phyloP scores from a whole-genome alignment of 2,888 invertebrate genomes.

The Nephrotoma appendiculata region DNA sequence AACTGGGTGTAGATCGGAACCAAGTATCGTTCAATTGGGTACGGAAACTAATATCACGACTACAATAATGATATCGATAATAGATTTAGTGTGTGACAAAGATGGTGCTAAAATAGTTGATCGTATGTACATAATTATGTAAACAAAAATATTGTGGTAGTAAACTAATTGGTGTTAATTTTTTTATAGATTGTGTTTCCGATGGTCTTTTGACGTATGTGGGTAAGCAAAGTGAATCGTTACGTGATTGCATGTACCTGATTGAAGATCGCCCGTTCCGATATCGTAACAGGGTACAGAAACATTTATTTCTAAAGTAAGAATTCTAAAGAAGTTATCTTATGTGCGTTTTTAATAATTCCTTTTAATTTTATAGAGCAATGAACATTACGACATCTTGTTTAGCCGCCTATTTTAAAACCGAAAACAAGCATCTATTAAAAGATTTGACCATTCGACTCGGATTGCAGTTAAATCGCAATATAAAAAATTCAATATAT shows the following conservation, averaged over 20 bases:
- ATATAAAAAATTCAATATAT: not conserved
- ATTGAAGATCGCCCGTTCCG: not conserved
- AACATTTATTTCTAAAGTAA: not conserved
- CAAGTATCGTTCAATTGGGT: not conserved
- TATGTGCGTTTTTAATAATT: not conserved
- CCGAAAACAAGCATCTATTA: not conserved
- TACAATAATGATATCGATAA: not conserved
- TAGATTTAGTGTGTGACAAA: not conserved
- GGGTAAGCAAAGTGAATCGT: not conserved
- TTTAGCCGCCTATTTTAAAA: not conserved
- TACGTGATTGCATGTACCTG: not conserved
- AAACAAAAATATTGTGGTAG: not conserved
- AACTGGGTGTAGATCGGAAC: not conserved
- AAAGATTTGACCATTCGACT: not conserved
- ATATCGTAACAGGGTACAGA: not conserved
- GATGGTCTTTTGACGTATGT: not conserved
- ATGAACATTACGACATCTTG: not conserved
- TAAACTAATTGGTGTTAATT: not conserved
- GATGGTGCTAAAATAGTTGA: not conserved
- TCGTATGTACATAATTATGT: not conserved
- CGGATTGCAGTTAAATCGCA: not conserved
- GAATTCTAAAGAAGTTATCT: not conserved
- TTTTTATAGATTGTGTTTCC: not conserved
- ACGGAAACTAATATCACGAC: not conserved
- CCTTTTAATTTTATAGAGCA: not conserved